A percentile compares a stretch with the other conserved stretches of the same genome.
Evolutionary conservation across 92 coral and sea anemone genomes (phyloP).

Genomic region (Isaurus tuberculatus): DNA sequence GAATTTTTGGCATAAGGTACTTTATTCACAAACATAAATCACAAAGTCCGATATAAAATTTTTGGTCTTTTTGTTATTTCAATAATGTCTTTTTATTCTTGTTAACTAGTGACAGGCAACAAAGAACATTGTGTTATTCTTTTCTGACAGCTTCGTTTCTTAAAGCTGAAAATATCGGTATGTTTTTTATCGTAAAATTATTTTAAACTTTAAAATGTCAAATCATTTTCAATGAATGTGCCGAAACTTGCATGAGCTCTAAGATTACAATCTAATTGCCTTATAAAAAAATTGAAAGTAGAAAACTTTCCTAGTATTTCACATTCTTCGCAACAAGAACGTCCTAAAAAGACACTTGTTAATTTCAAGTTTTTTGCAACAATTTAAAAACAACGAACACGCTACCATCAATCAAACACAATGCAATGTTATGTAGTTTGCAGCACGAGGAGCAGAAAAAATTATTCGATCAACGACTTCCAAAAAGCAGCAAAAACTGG

Average conservation of each 20-base stretch:
- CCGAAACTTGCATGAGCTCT: background rate
- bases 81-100: too few species aligned
- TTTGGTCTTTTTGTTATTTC: too few species aligned
- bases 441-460: background rate
- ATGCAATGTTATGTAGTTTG: background rate
- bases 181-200: background rate
- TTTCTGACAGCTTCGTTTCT: too few species aligned
- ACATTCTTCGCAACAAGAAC: background rate
- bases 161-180: too few species aligned
- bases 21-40: too few species aligned
- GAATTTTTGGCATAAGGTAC: too few species aligned
- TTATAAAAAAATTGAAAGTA: background rate
- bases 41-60: too few species aligned
- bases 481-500: background rate
- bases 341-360: background rate
- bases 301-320: background rate
- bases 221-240: background rate
- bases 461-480: background rate
- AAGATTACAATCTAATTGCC: background rate
- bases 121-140: too few species aligned
- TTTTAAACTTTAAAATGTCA: background rate
- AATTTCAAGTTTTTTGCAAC: background rate
- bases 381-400: background rate
- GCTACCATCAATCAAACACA: slow-evolving; percentile 3
- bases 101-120: too few species aligned